Percentiles rank a stretch among this genome's conserved stretches.
phyloP scores from a whole-genome alignment of 2,113 vertebrate genomes.

The Prionailurus bengalensis region DNA sequence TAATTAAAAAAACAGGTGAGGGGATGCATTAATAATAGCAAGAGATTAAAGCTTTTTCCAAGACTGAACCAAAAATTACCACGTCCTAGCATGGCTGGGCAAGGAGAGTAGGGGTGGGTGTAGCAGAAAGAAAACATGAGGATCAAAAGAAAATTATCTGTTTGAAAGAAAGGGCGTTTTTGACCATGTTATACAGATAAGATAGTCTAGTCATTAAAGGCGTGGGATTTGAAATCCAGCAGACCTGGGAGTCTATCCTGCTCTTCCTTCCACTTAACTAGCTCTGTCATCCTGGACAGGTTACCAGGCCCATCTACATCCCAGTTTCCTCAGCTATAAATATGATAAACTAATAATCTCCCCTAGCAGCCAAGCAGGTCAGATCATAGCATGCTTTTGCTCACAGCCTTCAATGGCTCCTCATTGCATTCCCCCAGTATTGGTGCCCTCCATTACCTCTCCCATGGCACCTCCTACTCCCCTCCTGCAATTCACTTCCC shows the following conservation, averaged over 20 bases:
- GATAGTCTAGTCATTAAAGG: neutral
- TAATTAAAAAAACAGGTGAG: neutral
- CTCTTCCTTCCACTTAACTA: neutral
- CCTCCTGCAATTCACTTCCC: neutral
- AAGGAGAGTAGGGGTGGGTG: neutral
- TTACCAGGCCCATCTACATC: neutral
- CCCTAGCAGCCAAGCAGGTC: neutral
- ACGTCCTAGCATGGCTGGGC: neutral
- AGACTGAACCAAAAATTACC: neutral
- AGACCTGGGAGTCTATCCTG: neutral
- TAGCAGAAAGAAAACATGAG: neutral
- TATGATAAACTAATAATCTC: neutral
- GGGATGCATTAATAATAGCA: neutral
- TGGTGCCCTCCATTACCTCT: neutral
- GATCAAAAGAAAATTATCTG: neutral
- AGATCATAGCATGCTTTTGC: neutral
- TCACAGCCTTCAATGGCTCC: neutral
- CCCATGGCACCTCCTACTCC: neutral
- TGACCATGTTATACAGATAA: neutral
- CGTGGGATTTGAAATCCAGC: neutral
- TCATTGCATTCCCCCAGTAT: neutral
- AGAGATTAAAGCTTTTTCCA: neutral
- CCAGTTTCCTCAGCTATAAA: neutral
- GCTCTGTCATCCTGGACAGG: neutral
- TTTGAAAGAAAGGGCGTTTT: neutral